Percentiles rank a stretch among this genome's conserved stretches.
Evolutionary conservation across 2,888 invertebrate genomes (phyloP).

Genomic region (Sarcophaga carnaria): DNA sequence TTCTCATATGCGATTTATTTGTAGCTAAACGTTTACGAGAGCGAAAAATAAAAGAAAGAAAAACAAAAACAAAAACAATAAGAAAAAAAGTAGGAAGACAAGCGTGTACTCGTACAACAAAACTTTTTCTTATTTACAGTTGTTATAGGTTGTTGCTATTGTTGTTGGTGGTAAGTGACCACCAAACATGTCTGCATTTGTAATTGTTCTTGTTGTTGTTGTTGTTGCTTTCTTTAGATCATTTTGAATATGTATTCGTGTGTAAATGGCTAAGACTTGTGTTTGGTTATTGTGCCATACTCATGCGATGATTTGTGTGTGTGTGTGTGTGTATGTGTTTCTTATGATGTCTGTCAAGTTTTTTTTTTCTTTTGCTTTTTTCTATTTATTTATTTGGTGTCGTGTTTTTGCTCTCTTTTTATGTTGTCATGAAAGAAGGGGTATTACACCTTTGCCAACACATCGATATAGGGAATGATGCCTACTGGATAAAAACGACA

Average conservation of each 20-base stretch:
- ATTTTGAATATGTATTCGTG: conserved; percentile 35
- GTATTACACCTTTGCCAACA: conserved; percentile 44
- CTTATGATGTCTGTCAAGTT: conserved; percentile 37
- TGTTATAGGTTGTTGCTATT: neutral
- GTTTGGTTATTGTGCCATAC: neutral
- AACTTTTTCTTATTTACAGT: conserved; percentile 44
- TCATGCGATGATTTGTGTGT: conserved; percentile 35
- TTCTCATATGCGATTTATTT: conserved; percentile 60
- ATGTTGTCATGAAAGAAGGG: conserved; percentile 20
- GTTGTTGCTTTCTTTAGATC: conserved; percentile 42
- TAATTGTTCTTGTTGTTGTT: conserved; percentile 2
- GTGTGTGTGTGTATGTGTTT: neutral
- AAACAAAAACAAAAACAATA: conserved; percentile 12
- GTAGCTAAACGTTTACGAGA: conserved; percentile 53
- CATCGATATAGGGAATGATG: conserved; percentile 23
- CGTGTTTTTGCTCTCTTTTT: conserved; percentile 7
- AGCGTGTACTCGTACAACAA: conserved; percentile 5
- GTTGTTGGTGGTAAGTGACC: conserved; percentile 52
- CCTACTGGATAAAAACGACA: neutral
- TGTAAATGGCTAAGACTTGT: conserved; percentile 51
- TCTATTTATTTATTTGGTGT: neutral
- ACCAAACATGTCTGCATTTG: conserved; percentile 53
- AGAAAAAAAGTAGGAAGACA: neutral
- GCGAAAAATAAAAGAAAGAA: conserved; percentile 13
- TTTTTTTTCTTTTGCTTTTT: neutral